Evolutionary conservation across 1,140 invertebrate genomes (phyloP).

Genomic region (Anastatus disparis): DNA sequence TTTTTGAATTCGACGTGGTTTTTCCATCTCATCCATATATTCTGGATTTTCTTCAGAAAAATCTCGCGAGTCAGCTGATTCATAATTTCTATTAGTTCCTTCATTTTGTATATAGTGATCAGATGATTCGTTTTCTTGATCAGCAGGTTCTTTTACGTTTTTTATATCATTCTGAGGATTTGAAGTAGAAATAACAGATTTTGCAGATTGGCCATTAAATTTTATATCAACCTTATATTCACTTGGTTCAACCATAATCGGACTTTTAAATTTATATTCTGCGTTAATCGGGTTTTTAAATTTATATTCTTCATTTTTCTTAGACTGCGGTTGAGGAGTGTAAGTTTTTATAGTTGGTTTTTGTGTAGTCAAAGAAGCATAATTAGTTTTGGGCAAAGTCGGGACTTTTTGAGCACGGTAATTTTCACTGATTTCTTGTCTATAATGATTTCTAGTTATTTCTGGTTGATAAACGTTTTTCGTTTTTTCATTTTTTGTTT

Average conservation of each 20-base stretch:
- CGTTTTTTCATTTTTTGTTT: slow-evolving; percentile 27
- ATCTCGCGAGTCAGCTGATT: slow-evolving; percentile 51
- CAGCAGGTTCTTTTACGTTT: background rate
- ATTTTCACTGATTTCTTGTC: slow-evolving; percentile 4
- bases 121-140: background rate
- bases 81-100: slow-evolving; percentile 29
- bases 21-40: slow-evolving; percentile 56
- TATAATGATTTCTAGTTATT: slow-evolving; percentile 5
- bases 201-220: slow-evolving; percentile 26
- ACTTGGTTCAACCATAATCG: slow-evolving; percentile 33
- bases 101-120: background rate
- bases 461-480: slow-evolving; percentile 20
- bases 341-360: slow-evolving; percentile 15
- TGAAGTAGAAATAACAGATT: slow-evolving; percentile 5
- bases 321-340: background rate
- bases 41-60: slow-evolving; percentile 54
- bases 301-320: slow-evolving; percentile 18
- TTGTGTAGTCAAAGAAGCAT: background rate
- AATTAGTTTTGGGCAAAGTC: background rate
- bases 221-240: slow-evolving; percentile 49
- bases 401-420: background rate
- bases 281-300: too few relatives aligned
- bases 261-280: slow-evolving; percentile 14
- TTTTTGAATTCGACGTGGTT: slow-evolving; percentile 53
- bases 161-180: background rate